phyloP scores from a whole-genome alignment of 1,140 invertebrate genomes.

The Maconellicoccus hirsutus region DNA sequence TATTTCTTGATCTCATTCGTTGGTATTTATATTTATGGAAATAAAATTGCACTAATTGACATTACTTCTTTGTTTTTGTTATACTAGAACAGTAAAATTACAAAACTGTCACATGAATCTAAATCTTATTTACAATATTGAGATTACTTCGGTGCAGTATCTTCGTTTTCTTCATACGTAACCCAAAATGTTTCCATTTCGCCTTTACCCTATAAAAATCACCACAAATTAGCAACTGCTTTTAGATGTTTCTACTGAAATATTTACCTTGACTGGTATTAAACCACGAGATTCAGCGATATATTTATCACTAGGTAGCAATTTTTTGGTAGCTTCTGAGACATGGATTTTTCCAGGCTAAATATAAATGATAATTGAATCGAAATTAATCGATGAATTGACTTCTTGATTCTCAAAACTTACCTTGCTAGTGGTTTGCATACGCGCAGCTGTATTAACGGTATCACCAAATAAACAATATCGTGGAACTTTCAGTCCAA shows the following conservation, averaged over 20 bases:
- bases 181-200: constrained; percentile 67
- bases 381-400: neutral
- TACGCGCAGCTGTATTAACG: constrained; percentile 71
- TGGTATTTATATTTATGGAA: constrained; percentile 6
- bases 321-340: constrained; percentile 47
- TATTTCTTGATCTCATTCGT: neutral
- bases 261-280: constrained; percentile 59
- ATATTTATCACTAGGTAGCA: constrained; percentile 45
- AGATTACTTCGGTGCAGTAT: neutral
- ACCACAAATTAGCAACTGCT: constrained; percentile 23
- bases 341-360: constrained; percentile 62
- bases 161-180: neutral
- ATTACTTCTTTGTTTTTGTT: too few species aligned
- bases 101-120: too few species aligned
- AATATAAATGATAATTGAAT: neutral
- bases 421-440: constrained; percentile 66
- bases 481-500: constrained; percentile 57
- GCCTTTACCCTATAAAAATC: constrained; percentile 52
- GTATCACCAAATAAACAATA: constrained; percentile 82
- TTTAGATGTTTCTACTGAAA: too few species aligned
- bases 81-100: too few species aligned
- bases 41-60: too few species aligned
- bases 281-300: constrained; percentile 49
- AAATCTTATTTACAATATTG: too few species aligned
- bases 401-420: constrained; percentile 26